Percentiles rank a stretch among this genome's conserved stretches.
phyloP scores from a whole-genome alignment of 2,113 vertebrate species.

The Lipophrys pholis region DNA sequence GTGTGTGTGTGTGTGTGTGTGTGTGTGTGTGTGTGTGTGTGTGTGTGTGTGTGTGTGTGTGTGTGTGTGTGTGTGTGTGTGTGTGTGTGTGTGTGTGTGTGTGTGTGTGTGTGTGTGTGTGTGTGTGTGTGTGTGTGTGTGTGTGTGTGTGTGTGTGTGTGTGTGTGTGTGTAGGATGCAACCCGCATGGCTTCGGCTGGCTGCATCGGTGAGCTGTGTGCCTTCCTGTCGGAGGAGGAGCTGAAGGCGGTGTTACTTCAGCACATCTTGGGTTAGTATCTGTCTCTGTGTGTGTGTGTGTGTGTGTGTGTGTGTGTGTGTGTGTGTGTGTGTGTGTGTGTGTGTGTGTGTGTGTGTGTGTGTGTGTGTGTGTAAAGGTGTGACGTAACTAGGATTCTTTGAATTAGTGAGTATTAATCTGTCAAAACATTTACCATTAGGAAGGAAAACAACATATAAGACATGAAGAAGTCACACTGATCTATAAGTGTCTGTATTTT shows the following conservation, averaged over 20 bases:
- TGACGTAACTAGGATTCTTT: neutral
- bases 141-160: conserved; percentile 23
- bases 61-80: conserved; percentile 5
- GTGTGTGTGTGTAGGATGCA: conserved; percentile 86
- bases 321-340: no score
- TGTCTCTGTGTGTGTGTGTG: no score
- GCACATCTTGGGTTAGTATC: conserved; percentile 89
- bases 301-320: no score
- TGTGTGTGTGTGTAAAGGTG: no score
- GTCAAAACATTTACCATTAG: no score
- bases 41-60: conserved; percentile 11
- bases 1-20: conserved; percentile 6
- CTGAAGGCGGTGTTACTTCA: conserved; percentile 88
- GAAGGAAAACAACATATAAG: no score
- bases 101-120: conserved; percentile 10
- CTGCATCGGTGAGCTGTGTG: conserved; percentile 94
- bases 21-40: conserved; percentile 7
- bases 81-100: neutral
- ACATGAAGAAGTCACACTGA: no score
- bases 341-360: no score
- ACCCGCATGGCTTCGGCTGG: conserved; percentile 95
- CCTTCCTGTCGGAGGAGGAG: conserved; percentile 94
- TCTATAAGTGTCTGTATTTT: no score
- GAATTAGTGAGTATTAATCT: no score
- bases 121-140: no score